Evolutionary conservation across 2,888 invertebrate species (phyloP), one percentile per base, ranked within the genome.

Genomic region (Metopia argyrocephala): DNA sequence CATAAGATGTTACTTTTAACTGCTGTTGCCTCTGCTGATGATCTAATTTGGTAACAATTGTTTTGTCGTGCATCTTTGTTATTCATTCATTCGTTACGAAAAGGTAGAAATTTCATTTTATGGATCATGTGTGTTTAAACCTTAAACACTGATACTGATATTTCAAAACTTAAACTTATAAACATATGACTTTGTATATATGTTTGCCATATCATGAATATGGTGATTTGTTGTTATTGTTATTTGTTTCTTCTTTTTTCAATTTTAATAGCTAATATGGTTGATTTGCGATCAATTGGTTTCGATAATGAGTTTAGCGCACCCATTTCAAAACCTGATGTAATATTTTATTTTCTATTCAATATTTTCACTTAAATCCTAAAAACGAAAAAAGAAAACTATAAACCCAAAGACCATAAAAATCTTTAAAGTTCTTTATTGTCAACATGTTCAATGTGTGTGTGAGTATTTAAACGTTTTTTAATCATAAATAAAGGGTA

Each of bases 31-130:
- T 59, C 54, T 80, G 83, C 86, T 87, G 89, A 88, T 89, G 88
- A 88, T 88, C 88, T 89, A 88, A 88, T 88, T 88, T 88, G 87
- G 88, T 88, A 88, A 88, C 87, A 88, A 87, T 87, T 88, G 87
- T 87, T 87, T 88, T 38, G 87, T 88, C 88, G 89, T 88, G 84
- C 84, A 83, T 82, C 81, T 83, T 78, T 69, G 75, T 66, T 64
- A 68, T 80, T 82, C 68, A 76, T 52, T 76, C 62, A 73, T 46
- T 82, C 71, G 74, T 79, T 75, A 73, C 70, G 61, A 79, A 73
- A 20, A 76, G 73, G 68, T 78, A 76, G 45, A 75, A 54, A 38
- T 54, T 61, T 61, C 20, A 28, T 61, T 61, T 56, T 56, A 45
- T 27, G 46, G 54, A 62, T 78, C 71, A 71, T 79, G 66, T 76